Conservation (phyloP, 2,888 invertebrate species). For the Erynnis tages region DNA sequence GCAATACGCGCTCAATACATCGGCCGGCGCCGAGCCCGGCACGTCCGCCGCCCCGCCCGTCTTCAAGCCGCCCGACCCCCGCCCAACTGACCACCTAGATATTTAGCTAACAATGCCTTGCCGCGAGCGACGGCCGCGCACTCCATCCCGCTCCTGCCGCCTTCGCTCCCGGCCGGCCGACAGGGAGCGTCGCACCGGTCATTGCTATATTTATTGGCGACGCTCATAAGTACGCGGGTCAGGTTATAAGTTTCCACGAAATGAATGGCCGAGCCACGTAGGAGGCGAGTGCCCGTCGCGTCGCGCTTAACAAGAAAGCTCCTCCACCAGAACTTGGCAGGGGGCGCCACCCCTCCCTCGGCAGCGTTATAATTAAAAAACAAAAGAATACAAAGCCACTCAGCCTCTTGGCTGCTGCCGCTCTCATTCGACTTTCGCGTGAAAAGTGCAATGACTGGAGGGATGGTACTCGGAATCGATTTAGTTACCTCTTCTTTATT, state of each 20-base stretch:
- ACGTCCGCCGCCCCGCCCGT: slow-evolving; percentile 69
- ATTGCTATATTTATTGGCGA: slow-evolving; percentile 81
- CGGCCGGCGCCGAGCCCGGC: slow-evolving; percentile 75
- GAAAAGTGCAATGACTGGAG: slow-evolving; percentile 67
- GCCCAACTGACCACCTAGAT: slow-evolving; percentile 79
- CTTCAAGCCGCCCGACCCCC: slow-evolving; percentile 59
- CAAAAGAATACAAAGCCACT: slow-evolving; percentile 79
- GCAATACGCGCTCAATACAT: slow-evolving; percentile 82
- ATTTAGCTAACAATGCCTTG: slow-evolving; percentile 81
- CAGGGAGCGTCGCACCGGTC: slow-evolving; percentile 69
- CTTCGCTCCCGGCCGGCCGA: slow-evolving; percentile 46
- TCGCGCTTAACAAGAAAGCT: slow-evolving; percentile 72
- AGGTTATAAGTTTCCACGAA: slow-evolving; percentile 81
- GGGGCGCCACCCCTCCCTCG: slow-evolving; percentile 58
- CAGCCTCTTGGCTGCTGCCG: slow-evolving; percentile 67
- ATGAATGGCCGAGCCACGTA: slow-evolving; percentile 79
- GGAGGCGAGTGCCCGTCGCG: slow-evolving; percentile 69
- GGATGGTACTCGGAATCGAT: slow-evolving; percentile 10
- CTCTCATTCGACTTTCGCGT: slow-evolving; percentile 66
- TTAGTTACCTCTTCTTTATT: slow-evolving; percentile 7
- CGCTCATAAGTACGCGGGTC: slow-evolving; percentile 81
- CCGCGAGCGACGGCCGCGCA: slow-evolving; percentile 56
- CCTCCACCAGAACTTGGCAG: slow-evolving; percentile 71
- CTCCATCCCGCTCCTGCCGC: slow-evolving; percentile 60
- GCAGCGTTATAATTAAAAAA: slow-evolving; percentile 80